Evolutionary conservation across 2,888 invertebrate species (phyloP).

Genomic region (Protodeltote pygarga): DNA sequence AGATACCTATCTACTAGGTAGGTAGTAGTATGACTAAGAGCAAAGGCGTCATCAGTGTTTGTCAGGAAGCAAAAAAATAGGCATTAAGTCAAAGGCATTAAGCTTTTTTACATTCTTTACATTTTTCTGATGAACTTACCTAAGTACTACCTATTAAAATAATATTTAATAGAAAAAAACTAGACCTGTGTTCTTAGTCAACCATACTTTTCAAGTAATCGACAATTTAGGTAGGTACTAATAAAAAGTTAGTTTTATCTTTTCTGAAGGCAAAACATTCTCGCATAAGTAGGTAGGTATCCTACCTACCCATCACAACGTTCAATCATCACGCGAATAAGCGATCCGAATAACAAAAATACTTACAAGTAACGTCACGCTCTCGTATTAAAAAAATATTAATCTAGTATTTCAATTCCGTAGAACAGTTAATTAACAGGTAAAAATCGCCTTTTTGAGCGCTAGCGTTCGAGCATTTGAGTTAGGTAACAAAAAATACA

Average conservation of each 20-base stretch:
- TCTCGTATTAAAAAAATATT: constrained; percentile 3
- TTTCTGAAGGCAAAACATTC: constrained; percentile 14
- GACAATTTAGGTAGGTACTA: not conserved
- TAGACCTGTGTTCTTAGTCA: no score
- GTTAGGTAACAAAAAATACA: constrained; percentile 51
- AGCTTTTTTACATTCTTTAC: constrained; percentile 1
- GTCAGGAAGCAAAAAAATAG: constrained; percentile 42
- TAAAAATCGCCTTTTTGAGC: constrained; percentile 33
- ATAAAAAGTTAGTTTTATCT: constrained; percentile 3
- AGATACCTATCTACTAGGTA: constrained; percentile 17
- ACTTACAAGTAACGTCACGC: not conserved
- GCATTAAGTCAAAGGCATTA: constrained; percentile 13
- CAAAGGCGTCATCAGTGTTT: constrained; percentile 33
- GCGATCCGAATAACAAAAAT: constrained; percentile 9
- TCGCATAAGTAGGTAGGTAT: no score
- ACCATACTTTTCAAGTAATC: no score
- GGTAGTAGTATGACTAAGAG: constrained; percentile 33
- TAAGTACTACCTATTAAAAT: no score
- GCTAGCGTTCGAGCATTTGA: constrained; percentile 20
- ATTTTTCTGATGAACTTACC: not conserved
- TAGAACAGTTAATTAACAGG: constrained; percentile 31
- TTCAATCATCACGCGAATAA: constrained; percentile 22
- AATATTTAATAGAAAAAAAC: no score
- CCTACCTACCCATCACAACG: not conserved
- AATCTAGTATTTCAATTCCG: constrained; percentile 23